Conservation (phyloP, 2,888 invertebrate genomes). For the Acanthosepion pharaonis region DNA sequence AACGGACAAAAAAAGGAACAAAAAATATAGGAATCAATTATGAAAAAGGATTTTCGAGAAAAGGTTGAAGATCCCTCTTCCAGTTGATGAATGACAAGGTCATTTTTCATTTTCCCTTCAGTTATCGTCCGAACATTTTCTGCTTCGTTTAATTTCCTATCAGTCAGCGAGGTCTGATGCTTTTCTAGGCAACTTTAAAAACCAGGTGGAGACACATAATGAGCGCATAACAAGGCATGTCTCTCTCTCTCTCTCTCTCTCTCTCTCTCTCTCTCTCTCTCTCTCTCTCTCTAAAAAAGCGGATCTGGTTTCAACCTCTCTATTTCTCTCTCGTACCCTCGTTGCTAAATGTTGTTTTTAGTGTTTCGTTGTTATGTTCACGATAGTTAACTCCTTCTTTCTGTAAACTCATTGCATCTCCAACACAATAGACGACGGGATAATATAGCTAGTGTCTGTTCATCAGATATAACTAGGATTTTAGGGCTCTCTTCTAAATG, state of each 20-base stretch:
- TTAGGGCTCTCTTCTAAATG: too few relatives aligned
- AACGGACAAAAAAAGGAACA: neutral
- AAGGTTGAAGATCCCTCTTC: neutral
- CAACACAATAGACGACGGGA: too few relatives aligned
- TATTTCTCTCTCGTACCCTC: neutral
- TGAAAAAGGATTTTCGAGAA: neutral
- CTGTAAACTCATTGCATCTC: too few relatives aligned
- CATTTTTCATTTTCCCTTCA: neutral
- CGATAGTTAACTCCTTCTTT: too few relatives aligned
- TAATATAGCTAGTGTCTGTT: too few relatives aligned
- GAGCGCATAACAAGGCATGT: neutral
- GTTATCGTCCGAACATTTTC: neutral
- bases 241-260: accelerated
- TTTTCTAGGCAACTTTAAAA: neutral
- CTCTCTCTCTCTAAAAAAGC: neutral
- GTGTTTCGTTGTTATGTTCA: too few relatives aligned
- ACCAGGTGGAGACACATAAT: neutral
- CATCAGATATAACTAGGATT: too few relatives aligned
- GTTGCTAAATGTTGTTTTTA: too few relatives aligned
- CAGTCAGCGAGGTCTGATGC: neutral
- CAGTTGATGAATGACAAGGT: neutral
- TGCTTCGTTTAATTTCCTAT: neutral
- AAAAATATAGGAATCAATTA: neutral
- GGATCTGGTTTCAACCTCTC: neutral
- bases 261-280: neutral